Base-by-base conservation (phyloP, 1,140 invertebrate species). In the Phymorhynchus buccinoides region DNA sequence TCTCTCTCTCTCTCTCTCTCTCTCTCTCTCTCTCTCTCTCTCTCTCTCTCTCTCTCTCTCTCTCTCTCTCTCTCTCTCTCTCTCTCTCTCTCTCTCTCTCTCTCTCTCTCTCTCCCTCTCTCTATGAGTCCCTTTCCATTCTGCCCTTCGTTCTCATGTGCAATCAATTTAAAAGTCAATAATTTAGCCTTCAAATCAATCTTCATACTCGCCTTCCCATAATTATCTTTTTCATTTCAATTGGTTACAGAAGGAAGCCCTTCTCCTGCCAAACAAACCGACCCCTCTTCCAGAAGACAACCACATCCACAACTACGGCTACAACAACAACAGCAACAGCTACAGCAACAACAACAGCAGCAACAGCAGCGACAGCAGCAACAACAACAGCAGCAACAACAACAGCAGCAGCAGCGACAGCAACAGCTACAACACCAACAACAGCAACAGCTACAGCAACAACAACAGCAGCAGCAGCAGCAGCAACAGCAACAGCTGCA, bases 401-500 rank as follows among this genome's bases (percentile, higher is more conserved):
- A 37, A 42, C n/a, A n/a, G 37, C 44, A 56, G 12, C 42, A 71
- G 41, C 71, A 73, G 37, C 1, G 22, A 35, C 30, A 16, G 0
- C 82, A 83, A 37, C 81, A 37, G 16, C 56, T 44, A 39, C 18
- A 37, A 42, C n/a, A n/a, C n/a, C 0, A 35, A 75, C 71, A 7
- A 2, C 30, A 75, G n/a, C n/a, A 16, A 37, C 71, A 75, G 4
- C 44, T 4, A 1, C 56, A 16, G n/a, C 56, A 9, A 0, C 48
- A 48, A 48, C 18, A 48, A 9, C 48, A 52, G 22, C 0, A 9
- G 0, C 48, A 48, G 18, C 6, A 9, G 22, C 48, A 9, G 22
- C 48, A 9, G 22, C 37, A 81, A 30, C 80, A 52, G 18, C 48
- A 81, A 27, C 48, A 81, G 78, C 56, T 66, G 52, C 56, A 82